A percentile compares a stretch with the other conserved stretches of the same genome.
Evolutionary conservation across 2,797 vertebrate genomes (phyloP).

Genomic region (Hemibagrus guttatus): DNA sequence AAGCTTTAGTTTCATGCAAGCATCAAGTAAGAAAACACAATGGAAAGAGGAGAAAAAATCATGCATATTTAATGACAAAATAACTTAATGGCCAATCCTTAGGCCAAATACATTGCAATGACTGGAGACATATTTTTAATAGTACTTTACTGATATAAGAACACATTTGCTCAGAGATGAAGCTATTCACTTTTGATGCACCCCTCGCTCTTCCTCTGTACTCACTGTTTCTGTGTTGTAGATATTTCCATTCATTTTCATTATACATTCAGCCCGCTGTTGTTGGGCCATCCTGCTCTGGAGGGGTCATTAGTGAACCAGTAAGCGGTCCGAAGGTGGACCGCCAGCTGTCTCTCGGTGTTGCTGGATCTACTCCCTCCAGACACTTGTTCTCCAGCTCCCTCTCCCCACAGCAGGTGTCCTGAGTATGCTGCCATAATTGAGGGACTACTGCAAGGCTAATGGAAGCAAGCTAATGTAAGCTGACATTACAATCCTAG

Average conservation of each 20-base stretch:
- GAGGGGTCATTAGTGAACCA: slow-evolving; percentile 69
- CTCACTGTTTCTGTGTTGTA: slow-evolving; percentile 27
- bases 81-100: slow-evolving; percentile 59
- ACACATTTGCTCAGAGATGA: slow-evolving; percentile 72
- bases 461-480: slow-evolving; percentile 68
- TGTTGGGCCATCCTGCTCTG: slow-evolving; percentile 48
- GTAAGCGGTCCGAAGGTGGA: slow-evolving; percentile 66
- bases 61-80: slow-evolving; percentile 54
- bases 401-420: slow-evolving; percentile 64
- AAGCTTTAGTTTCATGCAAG: slow-evolving; percentile 21
- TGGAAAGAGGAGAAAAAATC: slow-evolving; percentile 30
- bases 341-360: slow-evolving; percentile 63
- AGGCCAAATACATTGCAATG: slow-evolving; percentile 58
- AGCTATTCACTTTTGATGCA: slow-evolving; percentile 72
- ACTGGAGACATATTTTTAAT: slow-evolving; percentile 50
- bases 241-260: slow-evolving; percentile 63
- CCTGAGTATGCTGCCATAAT: slow-evolving; percentile 63
- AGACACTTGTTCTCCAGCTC: slow-evolving; percentile 57
- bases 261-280: slow-evolving; percentile 52
- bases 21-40: slow-evolving; percentile 19
- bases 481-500: slow-evolving; percentile 56
- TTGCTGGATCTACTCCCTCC: slow-evolving; percentile 45
- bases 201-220: slow-evolving; percentile 31
- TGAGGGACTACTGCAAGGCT: slow-evolving; percentile 64
- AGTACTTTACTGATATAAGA: slow-evolving; percentile 72